A percentile compares a stretch with the other conserved stretches of the same genome.
phyloP scores from a whole-genome alignment of 2,888 invertebrate species.

The Megalurothrips usitatus region DNA sequence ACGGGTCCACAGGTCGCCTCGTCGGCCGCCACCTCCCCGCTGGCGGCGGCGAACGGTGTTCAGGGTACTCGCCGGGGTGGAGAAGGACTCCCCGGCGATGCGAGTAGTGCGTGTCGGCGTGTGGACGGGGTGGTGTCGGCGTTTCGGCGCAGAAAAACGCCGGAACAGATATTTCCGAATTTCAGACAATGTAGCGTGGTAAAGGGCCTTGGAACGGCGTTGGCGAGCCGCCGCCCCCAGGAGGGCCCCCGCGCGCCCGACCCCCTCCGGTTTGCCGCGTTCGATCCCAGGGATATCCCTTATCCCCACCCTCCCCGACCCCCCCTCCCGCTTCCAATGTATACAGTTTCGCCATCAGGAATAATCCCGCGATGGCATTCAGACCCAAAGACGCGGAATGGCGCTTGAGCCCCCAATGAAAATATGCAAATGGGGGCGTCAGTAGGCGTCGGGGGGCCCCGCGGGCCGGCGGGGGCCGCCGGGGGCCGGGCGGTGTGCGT shows the following conservation, averaged over 20 bases:
- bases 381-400: constrained; percentile 21
- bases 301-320: neutral
- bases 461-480: neutral
- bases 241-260: neutral
- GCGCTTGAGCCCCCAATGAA: constrained; percentile 23
- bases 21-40: no score
- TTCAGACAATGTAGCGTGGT: no score
- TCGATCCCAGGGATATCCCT: neutral
- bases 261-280: neutral
- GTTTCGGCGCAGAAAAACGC: no score
- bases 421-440: constrained; percentile 21
- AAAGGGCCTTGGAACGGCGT: no score
- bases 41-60: no score
- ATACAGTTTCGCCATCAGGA: constrained; percentile 23
- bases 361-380: constrained; percentile 26
- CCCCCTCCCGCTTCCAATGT: neutral
- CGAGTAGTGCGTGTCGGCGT: no score
- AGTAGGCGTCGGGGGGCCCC: neutral
- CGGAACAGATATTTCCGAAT: no score
- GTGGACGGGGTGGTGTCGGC: no score
- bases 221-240: neutral
- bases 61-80: no score
- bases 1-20: neutral
- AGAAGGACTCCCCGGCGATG: no score
- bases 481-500: neutral